Evolutionary conservation across 2,113 vertebrate genomes (phyloP), one percentile per base, ranked within the genome.

Genomic region (Scytalopus superciliaris): DNA sequence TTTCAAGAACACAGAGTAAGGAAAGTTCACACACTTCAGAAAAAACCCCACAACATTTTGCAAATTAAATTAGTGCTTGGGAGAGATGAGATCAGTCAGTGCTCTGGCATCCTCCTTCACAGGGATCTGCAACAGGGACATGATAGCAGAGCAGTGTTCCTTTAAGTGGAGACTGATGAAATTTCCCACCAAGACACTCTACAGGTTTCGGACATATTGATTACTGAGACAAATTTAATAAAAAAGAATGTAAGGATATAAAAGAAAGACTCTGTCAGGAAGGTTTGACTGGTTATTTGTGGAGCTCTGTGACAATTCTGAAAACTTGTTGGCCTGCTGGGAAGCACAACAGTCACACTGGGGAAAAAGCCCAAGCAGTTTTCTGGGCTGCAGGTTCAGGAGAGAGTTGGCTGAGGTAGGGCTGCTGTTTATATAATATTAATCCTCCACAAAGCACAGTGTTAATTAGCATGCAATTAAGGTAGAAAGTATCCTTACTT

Each of bases 31-130:
- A 92, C 76, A 92, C 69, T 87, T 92, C 3, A 91, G 73, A 35
- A 91, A 87, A 90, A 92, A 93, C 60, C 2, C 9, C 68, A 78
- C 87, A 93, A 50, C n/a, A 75, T 60, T 96, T 91, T 94, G 82
- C 80, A 97, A 92, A 94, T 80, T 19, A 92, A 96, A 95, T 96
- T 44, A 90, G 53, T 68, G 72, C 64, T 84, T 94, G 84, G 49
- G 87, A 94, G 85, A 92, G 67, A 62, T 55, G 78, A 93, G 85
- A 93, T 84, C 80, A 81, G 68, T 25, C 64, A 68, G 44, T 80
- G 64, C 73, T 84, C 68, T 92, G 90, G 67, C 59, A 66, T 63
- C 27, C 45, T 76, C 60, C 57, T 88, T 79, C 83, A 84, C 37
- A 50, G 64, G 52, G 55, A 94, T 67, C 63, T 73, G 67, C 67